Evolutionary conservation across 37 sponge, comb jelly and placozoan genomes (phyloP).

Genomic region (Diacarnus erythraeanus): DNA sequence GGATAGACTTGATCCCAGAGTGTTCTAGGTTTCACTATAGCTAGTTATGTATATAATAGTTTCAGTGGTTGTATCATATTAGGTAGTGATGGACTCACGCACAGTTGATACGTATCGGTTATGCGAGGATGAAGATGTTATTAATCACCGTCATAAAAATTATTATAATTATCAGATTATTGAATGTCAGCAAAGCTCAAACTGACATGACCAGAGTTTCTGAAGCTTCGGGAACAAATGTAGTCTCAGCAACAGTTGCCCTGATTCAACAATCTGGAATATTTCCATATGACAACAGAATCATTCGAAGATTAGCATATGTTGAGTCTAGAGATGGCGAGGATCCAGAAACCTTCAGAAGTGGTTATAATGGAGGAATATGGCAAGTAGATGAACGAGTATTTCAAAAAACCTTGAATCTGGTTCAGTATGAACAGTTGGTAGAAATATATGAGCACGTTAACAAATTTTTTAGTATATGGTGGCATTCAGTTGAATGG

Average conservation of each 20-base stretch:
- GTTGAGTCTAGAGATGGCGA: conserved; percentile 38
- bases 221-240: conserved; percentile 16
- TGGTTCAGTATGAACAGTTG: not conserved
- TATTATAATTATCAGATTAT: too few species aligned
- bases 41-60: too few species aligned
- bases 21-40: too few species aligned
- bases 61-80: too few species aligned
- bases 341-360: conserved; percentile 26
- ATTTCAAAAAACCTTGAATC: conserved; percentile 10
- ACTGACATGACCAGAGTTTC: conserved; percentile 3
- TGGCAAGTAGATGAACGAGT: conserved; percentile 44
- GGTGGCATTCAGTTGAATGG: conserved; percentile 22
- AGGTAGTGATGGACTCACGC: too few species aligned
- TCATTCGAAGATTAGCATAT: conserved; percentile 38
- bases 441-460: not conserved
- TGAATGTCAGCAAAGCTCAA: too few species aligned
- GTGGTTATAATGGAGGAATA: conserved; percentile 43
- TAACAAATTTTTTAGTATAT: not conserved
- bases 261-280: conserved; percentile 3
- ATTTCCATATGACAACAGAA: conserved; percentile 24
- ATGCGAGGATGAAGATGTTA: too few species aligned
- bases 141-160: too few species aligned
- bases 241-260: conserved; percentile 12
- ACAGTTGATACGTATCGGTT: too few species aligned
- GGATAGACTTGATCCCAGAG: too few species aligned